phyloP scores from a whole-genome alignment of 2,797 vertebrate species.

The Pelodytes ibericus region DNA sequence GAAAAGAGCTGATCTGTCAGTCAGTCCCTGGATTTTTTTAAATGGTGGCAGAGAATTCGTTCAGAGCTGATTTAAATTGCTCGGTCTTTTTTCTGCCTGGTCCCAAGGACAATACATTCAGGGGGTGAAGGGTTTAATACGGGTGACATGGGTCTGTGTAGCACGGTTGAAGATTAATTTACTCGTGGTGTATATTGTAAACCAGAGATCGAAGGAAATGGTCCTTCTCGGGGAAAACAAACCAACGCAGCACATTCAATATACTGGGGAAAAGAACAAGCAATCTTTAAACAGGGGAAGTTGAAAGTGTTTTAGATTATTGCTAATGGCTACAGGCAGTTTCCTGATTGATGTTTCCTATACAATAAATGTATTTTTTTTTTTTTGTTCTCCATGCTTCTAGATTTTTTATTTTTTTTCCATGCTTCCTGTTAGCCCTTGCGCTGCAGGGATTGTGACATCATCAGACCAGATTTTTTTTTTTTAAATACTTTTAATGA shows the following conservation, averaged over 20 bases:
- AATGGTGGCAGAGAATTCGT: neutral
- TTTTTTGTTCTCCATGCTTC: no score
- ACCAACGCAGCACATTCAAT: slow-evolving; percentile 23
- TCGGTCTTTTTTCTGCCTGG: neutral
- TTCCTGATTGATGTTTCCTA: slow-evolving; percentile 16
- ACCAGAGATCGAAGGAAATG: slow-evolving; percentile 17
- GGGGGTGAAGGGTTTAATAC: slow-evolving; percentile 15
- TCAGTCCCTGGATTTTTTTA: neutral
- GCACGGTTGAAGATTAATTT: slow-evolving; percentile 25
- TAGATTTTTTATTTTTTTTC: neutral
- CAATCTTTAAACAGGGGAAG: neutral
- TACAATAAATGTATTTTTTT: neutral
- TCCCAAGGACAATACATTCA: slow-evolving; percentile 23
- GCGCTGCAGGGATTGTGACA: neutral
- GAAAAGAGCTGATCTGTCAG: slow-evolving; percentile 1
- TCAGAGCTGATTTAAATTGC: slow-evolving; percentile 14
- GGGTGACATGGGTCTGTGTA: slow-evolving; percentile 11
- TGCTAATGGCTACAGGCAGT: slow-evolving; percentile 14
- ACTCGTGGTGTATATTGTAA: slow-evolving; percentile 7
- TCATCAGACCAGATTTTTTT: no score
- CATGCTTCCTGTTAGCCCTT: neutral
- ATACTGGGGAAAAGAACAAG: neutral
- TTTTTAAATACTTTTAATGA: no score
- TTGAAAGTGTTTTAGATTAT: neutral
- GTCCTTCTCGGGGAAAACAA: slow-evolving; percentile 8